Percentiles rank a stretch among this genome's conserved stretches.
Evolutionary conservation across 37 sponge, comb jelly and placozoan species (phyloP).

Genomic region (Ianthella basta): DNA sequence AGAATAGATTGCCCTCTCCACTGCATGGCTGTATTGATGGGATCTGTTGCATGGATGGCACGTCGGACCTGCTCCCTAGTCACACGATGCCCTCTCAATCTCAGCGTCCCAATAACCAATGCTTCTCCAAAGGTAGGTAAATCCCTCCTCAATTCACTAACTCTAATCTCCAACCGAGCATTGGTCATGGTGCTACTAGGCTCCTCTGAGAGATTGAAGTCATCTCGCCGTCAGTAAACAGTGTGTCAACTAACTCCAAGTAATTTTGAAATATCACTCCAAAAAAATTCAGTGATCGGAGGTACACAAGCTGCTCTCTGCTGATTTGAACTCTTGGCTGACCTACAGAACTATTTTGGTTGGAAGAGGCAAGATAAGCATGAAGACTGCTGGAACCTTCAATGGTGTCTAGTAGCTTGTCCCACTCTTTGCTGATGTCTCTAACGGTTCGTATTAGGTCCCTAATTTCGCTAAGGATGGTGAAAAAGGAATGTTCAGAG

Average conservation of each 20-base stretch:
- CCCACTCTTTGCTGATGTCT: not conserved
- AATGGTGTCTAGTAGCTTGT: not conserved
- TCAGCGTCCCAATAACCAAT: conserved; percentile 26
- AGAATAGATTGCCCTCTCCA: conserved; percentile 27
- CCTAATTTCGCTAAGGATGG: not conserved
- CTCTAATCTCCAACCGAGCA: not conserved
- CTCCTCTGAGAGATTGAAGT: conserved; percentile 26
- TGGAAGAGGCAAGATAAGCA: not conserved
- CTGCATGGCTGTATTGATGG: conserved; percentile 40
- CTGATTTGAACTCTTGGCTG: conserved; percentile 17
- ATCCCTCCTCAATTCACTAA: conserved; percentile 5
- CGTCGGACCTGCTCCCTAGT: conserved; percentile 10
- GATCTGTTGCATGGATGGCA: conserved; percentile 41
- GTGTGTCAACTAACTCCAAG: conserved; percentile 52
- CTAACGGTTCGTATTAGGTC: not conserved
- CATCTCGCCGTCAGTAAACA: conserved; percentile 41
- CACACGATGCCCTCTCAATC: not conserved
- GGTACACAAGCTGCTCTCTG: conserved; percentile 46
- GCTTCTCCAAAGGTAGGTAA: conserved; percentile 45
- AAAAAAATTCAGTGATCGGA: conserved; percentile 49
- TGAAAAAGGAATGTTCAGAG: not conserved
- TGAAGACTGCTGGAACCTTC: not conserved
- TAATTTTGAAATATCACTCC: conserved; percentile 50
- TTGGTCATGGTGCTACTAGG: conserved; percentile 5
- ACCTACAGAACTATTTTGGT: not conserved